phyloP scores from a whole-genome alignment of 2,888 invertebrate species.

The Cheilosia scutellata region DNA sequence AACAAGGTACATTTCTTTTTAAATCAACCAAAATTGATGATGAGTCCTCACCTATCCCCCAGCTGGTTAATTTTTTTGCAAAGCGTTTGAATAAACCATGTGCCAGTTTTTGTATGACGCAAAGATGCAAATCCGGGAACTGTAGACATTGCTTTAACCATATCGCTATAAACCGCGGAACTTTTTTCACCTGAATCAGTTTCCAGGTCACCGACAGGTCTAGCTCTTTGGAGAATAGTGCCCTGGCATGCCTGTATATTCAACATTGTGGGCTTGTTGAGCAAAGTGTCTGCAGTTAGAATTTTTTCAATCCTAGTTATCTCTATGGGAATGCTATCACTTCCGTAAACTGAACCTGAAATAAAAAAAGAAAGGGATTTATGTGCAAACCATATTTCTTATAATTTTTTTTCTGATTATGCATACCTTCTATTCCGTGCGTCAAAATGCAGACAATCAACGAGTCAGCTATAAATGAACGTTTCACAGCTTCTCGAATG shows the following conservation, averaged over 20 bases:
- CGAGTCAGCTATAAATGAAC: conserved; percentile 80
- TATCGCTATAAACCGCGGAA: conserved; percentile 77
- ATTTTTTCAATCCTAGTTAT: conserved; percentile 84
- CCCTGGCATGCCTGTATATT: conserved; percentile 87
- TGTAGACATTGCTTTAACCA: conserved; percentile 82
- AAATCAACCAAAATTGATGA: not conserved
- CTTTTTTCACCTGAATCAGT: conserved; percentile 47
- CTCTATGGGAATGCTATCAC: conserved; percentile 84
- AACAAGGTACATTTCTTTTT: not conserved
- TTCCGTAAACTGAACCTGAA: conserved; percentile 85
- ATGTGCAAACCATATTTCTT: too few relatives aligned
- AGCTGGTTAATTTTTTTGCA: conserved; percentile 79
- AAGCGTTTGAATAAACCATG: conserved; percentile 83
- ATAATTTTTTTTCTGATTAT: too few relatives aligned
- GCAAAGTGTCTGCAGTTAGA: conserved; percentile 83
- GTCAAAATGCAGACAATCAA: conserved; percentile 82
- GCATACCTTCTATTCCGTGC: conserved; percentile 81
- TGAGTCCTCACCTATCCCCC: conserved; percentile 77
- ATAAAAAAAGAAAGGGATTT: not conserved
- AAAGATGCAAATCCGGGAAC: conserved; percentile 81
- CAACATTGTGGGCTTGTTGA: conserved; percentile 85
- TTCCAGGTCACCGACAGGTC: conserved; percentile 41
- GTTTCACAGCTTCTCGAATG: conserved; percentile 79
- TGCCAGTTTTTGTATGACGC: conserved; percentile 80
- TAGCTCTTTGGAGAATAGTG: conserved; percentile 48